Percentiles rank a stretch among this genome's conserved stretches.
phyloP scores from a whole-genome alignment of 2,888 invertebrate species.

The Orchesellides sinensis region DNA sequence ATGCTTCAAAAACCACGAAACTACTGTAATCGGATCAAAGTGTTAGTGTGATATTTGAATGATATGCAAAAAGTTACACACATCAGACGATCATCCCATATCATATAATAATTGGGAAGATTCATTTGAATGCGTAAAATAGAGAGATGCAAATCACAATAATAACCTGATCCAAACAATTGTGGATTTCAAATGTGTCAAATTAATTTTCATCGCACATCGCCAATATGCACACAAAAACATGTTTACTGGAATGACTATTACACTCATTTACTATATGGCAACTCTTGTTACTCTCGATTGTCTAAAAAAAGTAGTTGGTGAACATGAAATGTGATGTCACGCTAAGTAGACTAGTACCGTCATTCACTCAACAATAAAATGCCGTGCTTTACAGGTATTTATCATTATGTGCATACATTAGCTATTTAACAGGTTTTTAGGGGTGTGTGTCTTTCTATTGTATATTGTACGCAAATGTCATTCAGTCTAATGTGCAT shows the following conservation, averaged over 20 bases:
- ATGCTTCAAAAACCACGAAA: no score
- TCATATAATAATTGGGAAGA: background rate
- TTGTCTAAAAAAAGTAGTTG: background rate
- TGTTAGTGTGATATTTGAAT: background rate
- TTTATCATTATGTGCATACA: conserved; percentile 19
- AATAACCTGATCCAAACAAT: background rate
- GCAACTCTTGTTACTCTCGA: background rate
- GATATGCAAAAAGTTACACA: background rate
- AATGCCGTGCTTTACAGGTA: background rate
- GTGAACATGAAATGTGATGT: background rate
- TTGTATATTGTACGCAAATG: background rate
- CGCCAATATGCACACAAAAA: background rate
- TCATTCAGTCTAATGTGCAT: background rate
- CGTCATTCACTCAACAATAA: background rate
- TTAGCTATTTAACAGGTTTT: conserved; percentile 26
- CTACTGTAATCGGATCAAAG: conserved; percentile 12
- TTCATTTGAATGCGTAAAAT: background rate
- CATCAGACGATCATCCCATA: background rate
- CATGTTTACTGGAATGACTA: background rate
- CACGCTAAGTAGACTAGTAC: conserved; percentile 13
- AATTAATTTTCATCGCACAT: conserved; percentile 16
- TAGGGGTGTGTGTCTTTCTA: background rate
- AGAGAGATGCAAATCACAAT: background rate
- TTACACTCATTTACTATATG: background rate
- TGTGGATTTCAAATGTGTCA: background rate